These are phyloP conservation scores for Myotis yumanensis DNA, from an alignment of 2,113 vertebrate species.

Conservation along the genomic window DNA sequence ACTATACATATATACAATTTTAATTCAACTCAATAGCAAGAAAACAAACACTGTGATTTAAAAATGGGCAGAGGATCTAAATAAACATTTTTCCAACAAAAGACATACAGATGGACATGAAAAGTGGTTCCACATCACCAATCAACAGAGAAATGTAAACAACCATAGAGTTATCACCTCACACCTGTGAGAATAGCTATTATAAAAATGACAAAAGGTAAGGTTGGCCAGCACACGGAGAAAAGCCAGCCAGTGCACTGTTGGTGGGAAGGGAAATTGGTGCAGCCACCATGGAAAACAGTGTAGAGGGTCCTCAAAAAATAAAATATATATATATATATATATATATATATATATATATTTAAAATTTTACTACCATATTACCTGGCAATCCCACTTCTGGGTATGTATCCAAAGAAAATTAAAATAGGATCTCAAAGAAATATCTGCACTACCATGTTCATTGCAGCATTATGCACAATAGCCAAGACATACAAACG, in stretches of 20 bases:
- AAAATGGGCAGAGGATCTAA: neutral
- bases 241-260: neutral
- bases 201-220: neutral
- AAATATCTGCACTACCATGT: neutral
- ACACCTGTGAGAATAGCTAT: neutral
- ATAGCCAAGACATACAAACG: neutral
- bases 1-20: neutral
- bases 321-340: neutral
- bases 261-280: neutral
- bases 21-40: neutral
- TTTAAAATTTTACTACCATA: neutral
- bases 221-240: neutral
- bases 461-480: neutral
- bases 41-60: neutral
- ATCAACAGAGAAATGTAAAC: neutral
- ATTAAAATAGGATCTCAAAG: neutral
- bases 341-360: neutral
- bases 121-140: neutral
- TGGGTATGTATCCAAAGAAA: neutral
- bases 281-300: neutral
- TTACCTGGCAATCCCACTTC: neutral
- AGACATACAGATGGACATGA: neutral
- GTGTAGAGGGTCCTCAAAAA: neutral
- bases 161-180: neutral
- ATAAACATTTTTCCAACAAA: neutral